phyloP scores from a whole-genome alignment of 1,140 invertebrate species.

The Aleiodes sp. region DNA sequence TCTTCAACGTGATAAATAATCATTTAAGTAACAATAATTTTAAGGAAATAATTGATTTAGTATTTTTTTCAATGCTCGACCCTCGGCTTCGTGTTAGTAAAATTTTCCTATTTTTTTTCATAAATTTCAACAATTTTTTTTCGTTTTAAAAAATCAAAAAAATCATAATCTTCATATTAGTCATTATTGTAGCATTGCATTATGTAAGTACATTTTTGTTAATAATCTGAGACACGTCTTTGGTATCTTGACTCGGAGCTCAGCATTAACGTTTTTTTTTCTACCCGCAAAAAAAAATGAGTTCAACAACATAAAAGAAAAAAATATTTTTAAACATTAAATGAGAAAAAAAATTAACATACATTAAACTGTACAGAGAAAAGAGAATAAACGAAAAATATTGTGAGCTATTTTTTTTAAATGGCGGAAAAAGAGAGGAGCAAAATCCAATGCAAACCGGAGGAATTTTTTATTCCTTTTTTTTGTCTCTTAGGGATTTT shows the following conservation, averaged over 20 bases:
- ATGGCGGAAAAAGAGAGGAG: slow-evolving; percentile 12
- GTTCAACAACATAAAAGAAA: slow-evolving; percentile 18
- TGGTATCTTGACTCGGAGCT: slow-evolving; percentile 31
- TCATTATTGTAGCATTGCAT: slow-evolving; percentile 32
- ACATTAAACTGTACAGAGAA: not conserved
- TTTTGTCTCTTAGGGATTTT: not conserved
- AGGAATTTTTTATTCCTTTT: slow-evolving; percentile 2
- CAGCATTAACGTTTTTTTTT: not conserved
- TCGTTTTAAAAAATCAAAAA: too few relatives aligned
- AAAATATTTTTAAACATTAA: slow-evolving; percentile 11
- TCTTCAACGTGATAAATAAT: not conserved
- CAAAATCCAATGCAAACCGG: slow-evolving; percentile 20
- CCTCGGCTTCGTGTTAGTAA: slow-evolving; percentile 39
- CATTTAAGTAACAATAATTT: slow-evolving; percentile 5
- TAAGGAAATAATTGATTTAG: not conserved
- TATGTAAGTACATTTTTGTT: slow-evolving; percentile 33
- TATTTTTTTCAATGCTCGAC: slow-evolving; percentile 36
- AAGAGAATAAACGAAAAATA: slow-evolving; percentile 4
- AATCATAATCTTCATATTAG: too few relatives aligned
- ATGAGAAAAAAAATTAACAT: not conserved
- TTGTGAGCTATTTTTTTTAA: slow-evolving; percentile 1
- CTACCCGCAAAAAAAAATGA: not conserved
- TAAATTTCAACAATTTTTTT: too few relatives aligned
- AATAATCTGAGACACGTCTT: slow-evolving; percentile 36
- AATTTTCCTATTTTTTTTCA: too few relatives aligned